These are phyloP conservation scores for Laticauda laticaudata DNA, from an alignment of 2,113 vertebrate species.

Conservation along the genomic window DNA sequence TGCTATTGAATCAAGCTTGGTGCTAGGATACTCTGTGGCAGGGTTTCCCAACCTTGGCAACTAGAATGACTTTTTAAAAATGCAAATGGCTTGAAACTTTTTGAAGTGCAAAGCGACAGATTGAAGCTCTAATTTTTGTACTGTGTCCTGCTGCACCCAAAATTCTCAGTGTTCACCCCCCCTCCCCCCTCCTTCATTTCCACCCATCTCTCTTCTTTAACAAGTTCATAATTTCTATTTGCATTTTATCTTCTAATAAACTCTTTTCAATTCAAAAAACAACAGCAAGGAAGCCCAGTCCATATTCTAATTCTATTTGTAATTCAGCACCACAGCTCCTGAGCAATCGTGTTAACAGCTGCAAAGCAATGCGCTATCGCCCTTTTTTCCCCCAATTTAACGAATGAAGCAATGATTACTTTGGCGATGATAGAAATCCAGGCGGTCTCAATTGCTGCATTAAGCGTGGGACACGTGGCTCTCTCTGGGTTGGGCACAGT, in stretches of 20 bases:
- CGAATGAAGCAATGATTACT: constrained; percentile 8
- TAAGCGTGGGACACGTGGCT: background rate
- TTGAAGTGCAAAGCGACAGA: too few species aligned
- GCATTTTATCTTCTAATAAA: background rate
- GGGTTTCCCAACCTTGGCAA: too few species aligned
- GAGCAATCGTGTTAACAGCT: background rate
- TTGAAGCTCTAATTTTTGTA: too few species aligned
- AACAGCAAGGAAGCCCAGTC: background rate
- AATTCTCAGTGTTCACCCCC: background rate
- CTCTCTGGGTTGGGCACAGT: background rate
- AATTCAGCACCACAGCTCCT: background rate
- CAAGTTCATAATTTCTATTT: background rate
- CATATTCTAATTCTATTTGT: background rate
- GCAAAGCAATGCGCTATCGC: background rate
- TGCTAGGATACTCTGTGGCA: background rate
- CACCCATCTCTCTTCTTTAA: background rate
- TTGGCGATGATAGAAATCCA: background rate
- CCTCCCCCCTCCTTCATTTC: too few species aligned
- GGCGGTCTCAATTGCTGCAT: background rate
- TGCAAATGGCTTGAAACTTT: too few species aligned
- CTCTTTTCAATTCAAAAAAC: background rate
- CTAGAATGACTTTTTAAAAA: too few species aligned
- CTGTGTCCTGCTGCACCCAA: background rate
- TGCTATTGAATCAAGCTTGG: background rate
- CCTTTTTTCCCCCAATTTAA: background rate